phyloP scores from a whole-genome alignment of 2,888 invertebrate species.

The Patella depressa region DNA sequence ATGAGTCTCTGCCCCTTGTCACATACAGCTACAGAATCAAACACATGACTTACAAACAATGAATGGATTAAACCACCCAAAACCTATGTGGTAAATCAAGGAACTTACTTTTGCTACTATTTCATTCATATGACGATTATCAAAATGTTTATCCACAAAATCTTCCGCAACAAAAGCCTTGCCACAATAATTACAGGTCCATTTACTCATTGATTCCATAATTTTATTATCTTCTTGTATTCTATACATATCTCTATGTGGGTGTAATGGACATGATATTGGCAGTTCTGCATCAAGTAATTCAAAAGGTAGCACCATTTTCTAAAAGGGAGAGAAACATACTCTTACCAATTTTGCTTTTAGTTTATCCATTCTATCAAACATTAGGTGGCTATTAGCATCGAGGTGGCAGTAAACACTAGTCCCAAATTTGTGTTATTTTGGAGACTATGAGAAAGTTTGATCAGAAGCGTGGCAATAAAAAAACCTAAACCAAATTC shows the following conservation, averaged over 20 bases:
- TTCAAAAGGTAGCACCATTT: conserved; percentile 46
- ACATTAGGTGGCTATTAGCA: too few species aligned
- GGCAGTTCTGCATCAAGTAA: conserved; percentile 39
- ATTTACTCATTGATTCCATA: conserved; percentile 55
- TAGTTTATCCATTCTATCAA: too few species aligned
- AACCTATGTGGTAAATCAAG: neutral
- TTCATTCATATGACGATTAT: conserved; percentile 58
- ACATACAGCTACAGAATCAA: neutral
- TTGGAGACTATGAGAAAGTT: too few species aligned
- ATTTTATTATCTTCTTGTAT: conserved; percentile 60
- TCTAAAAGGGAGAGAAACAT: conserved; percentile 39
- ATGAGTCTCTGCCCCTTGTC: neutral
- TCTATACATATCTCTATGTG: conserved; percentile 53
- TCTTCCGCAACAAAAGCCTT: conserved; percentile 63
- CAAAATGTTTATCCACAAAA: conserved; percentile 63
- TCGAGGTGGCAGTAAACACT: too few species aligned
- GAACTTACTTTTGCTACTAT: conserved; percentile 43
- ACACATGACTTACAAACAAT: neutral
- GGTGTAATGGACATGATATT: conserved; percentile 51
- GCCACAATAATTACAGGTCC: conserved; percentile 66
- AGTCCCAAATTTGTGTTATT: too few species aligned
- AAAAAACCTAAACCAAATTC: too few species aligned
- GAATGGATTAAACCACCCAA: too few species aligned
- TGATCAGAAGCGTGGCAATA: too few species aligned
- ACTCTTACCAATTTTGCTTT: too few species aligned